Evolutionary conservation across 1,140 invertebrate genomes (phyloP), one percentile per base, ranked within the genome.

Genomic region (Palaemon carinicauda): DNA sequence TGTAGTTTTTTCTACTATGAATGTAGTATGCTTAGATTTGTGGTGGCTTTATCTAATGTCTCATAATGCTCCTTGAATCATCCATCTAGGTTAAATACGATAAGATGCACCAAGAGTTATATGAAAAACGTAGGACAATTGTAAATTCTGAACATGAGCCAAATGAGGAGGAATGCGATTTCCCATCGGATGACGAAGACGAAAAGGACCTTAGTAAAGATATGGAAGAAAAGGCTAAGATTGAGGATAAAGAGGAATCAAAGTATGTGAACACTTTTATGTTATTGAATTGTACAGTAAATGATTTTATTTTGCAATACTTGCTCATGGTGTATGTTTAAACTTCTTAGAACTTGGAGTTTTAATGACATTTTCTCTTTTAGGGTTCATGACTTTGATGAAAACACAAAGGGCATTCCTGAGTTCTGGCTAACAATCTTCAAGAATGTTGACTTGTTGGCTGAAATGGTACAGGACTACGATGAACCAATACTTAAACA

Each of bases 391-490:
- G 69, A 77, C 15, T 87, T 87, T 51, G 88, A 90, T 41, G 91
- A 91, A 89, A 92, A 96, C 91, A 92, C 94, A 0, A 96, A 96
- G 91, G 98, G 98, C 31, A 96, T 99, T 91, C 97, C 98, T 3
- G 95, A 97, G 79, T 99, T 99, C 92, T 99, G 98, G 98, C 93
- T 99, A 80, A 98, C 96, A 10, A 96, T 98, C 91, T 98, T 99
- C 91, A 97, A 96, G 90, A 99, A 98, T 93, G 96, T 98, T n/a
- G 95, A 95, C 41, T 94, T 98, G 91, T 92, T 99, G 53, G 94
- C 95, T 80, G 97, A 98, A 90, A 97, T 98, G 96, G 90, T 92
- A 41, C 90, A 93, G 90, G 95, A 97, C 89, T 95, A 98, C 91
- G 98, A 99, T 93, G 96, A 98, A 91, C 96, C 98, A 0, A 98